These are phyloP conservation scores for Noctilio leporinus DNA, from an alignment of 2,113 vertebrate genomes.

Conservation along the genomic window DNA sequence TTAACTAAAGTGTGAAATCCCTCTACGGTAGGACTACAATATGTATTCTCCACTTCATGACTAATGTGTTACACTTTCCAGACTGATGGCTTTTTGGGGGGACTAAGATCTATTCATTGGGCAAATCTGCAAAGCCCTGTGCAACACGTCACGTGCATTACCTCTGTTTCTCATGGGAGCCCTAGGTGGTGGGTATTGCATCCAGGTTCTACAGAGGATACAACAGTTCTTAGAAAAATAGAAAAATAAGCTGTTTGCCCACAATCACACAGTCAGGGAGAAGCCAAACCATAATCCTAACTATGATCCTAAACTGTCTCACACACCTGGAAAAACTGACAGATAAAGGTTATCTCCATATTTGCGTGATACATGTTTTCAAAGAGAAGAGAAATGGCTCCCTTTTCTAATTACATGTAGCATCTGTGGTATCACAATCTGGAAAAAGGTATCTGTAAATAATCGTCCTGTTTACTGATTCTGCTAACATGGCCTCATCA, in stretches of 20 bases:
- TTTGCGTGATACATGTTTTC: background rate
- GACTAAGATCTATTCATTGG: background rate
- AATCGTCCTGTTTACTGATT: background rate
- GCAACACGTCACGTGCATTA: background rate
- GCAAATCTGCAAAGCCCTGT: background rate
- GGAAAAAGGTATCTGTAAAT: background rate
- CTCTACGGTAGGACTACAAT: background rate
- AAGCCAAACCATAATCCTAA: background rate
- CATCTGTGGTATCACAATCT: background rate
- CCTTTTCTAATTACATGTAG: background rate
- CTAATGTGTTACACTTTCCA: background rate
- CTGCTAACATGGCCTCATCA: background rate
- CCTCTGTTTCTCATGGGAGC: background rate
- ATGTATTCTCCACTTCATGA: background rate
- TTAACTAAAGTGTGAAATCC: background rate
- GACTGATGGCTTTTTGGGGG: background rate
- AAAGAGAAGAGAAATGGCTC: conserved; percentile 1
- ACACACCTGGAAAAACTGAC: background rate
- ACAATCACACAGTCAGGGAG: background rate
- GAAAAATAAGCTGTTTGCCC: background rate
- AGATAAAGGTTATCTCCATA: background rate
- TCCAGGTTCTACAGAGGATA: background rate
- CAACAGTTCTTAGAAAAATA: background rate
- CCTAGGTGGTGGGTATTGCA: background rate
- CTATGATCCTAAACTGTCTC: background rate